A percentile compares a stretch with the other conserved stretches of the same genome.
These are phyloP conservation scores for Catocala fraxini DNA, from an alignment of 2,888 invertebrate species.

Conservation along the genomic window DNA sequence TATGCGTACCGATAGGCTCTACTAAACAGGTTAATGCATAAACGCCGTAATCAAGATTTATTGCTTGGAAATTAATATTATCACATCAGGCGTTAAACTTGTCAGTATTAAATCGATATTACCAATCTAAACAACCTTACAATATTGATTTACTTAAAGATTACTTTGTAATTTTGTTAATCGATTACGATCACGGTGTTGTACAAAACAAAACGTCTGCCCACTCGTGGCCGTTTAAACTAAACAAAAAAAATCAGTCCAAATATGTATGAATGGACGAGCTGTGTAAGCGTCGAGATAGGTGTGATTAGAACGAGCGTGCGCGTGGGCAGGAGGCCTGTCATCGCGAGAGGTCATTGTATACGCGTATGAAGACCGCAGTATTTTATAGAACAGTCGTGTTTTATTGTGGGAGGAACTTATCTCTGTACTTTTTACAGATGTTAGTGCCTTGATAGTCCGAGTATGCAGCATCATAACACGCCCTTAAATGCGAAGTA, in stretches of 20 bases:
- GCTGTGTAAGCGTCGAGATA: slow-evolving; percentile 69
- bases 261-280: slow-evolving; percentile 81
- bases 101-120: slow-evolving; percentile 19
- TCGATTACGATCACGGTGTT: slow-evolving; percentile 65
- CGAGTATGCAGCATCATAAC: slow-evolving; percentile 27
- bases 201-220: slow-evolving; percentile 76
- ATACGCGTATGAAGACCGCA: slow-evolving; percentile 61
- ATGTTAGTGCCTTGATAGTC: slow-evolving; percentile 42
- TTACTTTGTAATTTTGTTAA: slow-evolving; percentile 48
- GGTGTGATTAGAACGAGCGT: slow-evolving; percentile 81
- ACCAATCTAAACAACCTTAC: slow-evolving; percentile 19
- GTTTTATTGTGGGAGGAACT: slow-evolving; percentile 51
- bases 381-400: slow-evolving; percentile 62
- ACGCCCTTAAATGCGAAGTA: slow-evolving; percentile 39
- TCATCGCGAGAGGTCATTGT: slow-evolving; percentile 83
- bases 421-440: slow-evolving; percentile 39
- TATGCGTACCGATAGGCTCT: too few relatives aligned
- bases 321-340: slow-evolving; percentile 82
- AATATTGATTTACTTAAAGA: slow-evolving; percentile 40
- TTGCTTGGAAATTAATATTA: slow-evolving; percentile 8
- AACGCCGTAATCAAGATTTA: slow-evolving; percentile 6
- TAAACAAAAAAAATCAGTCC: slow-evolving; percentile 69
- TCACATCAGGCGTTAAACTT: slow-evolving; percentile 15
- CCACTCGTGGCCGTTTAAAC: slow-evolving; percentile 72
- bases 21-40: background rate